Evolutionary conservation across 2,888 invertebrate genomes (phyloP), one percentile per base, ranked within the genome.

Genomic region (Drosophila maculinotata): DNA sequence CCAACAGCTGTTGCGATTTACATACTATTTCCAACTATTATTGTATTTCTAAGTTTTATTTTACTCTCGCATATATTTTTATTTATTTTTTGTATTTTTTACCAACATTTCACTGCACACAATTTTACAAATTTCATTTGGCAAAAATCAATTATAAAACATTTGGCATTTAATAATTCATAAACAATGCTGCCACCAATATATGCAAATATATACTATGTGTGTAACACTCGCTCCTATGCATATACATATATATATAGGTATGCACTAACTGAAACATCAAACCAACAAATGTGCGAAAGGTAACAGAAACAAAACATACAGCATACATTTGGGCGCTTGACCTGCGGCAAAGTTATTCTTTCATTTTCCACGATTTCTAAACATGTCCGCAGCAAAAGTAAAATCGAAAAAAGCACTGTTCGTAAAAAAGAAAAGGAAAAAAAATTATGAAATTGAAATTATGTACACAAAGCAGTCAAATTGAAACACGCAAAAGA

Each of bases 311-410:
- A 54, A 62, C 53, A 79, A 60, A 59, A 73, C 56, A 59, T 49
- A 38, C 42, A 64, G 68, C 71, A 65, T 63, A 51, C 59, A 63
- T 76, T 64, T 56, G 52, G 57, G 47, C 60, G 63, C 51, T 65
- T 74, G 74, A 70, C 90, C 89, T 67, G 74, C 53, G 86, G 90
- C 90, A 90, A 90, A 90, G 90, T 90, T 90, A 85, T 90, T 88
- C 87, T 90, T 90, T 88, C 86, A 90, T 90, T 89, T 80, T 68
- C 75, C 74, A 76, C 83, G 83, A 89, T 85, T 89, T 88, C 89
- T 89, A 89, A 89, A 82, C 80, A 76, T 70, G 73, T 48, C 63
- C 45, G 59, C 45, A 47, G 49, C 33, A 49, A 67, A 69, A 41
- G 38, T 39, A 57, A 53, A 49, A 63, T 17, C 31, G 54, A 39